Conservation (phyloP, 2,797 vertebrate species). For the Gadopsis bispinosus region DNA sequence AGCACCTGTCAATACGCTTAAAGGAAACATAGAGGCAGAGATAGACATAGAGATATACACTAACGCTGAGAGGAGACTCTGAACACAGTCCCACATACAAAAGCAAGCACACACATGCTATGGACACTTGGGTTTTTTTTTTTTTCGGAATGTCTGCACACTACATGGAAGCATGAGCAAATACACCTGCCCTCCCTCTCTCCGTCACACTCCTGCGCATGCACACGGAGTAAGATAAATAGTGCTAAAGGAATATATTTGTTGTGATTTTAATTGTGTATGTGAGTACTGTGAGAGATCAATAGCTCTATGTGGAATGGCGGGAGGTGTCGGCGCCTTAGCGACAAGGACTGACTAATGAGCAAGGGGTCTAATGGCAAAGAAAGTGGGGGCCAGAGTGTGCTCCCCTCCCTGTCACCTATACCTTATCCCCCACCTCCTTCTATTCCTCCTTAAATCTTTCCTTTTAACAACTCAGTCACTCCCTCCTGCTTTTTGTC, state of each 20-base stretch:
- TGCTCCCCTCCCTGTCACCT: conserved; percentile 32
- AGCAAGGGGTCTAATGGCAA: conserved; percentile 68
- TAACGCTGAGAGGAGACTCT: not conserved
- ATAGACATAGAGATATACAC: conserved; percentile 25
- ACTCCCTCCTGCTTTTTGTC: conserved; percentile 9
- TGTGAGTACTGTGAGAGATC: conserved; percentile 72
- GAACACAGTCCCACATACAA: conserved; percentile 18
- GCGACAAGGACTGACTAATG: conserved; percentile 79
- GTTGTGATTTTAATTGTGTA: conserved; percentile 71
- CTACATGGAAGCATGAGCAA: not conserved
- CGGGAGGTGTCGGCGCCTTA: conserved; percentile 75
- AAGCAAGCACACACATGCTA: conserved; percentile 3
- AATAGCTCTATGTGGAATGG: conserved; percentile 74
- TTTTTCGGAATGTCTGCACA: not conserved
- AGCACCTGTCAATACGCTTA: conserved; percentile 46
- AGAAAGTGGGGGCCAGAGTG: conserved; percentile 46
- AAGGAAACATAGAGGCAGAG: conserved; percentile 26
- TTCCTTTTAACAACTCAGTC: not conserved
- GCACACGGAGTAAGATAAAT: conserved; percentile 38
- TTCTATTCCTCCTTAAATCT: conserved; percentile 12
- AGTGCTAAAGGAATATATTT: conserved; percentile 59
- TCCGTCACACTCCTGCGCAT: not conserved
- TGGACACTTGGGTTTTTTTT: not conserved
- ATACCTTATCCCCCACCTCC: conserved; percentile 9
- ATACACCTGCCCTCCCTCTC: not conserved